Evolutionary conservation across 2,113 vertebrate species (phyloP).

Genomic region (Neomonachus schauinslandi): DNA sequence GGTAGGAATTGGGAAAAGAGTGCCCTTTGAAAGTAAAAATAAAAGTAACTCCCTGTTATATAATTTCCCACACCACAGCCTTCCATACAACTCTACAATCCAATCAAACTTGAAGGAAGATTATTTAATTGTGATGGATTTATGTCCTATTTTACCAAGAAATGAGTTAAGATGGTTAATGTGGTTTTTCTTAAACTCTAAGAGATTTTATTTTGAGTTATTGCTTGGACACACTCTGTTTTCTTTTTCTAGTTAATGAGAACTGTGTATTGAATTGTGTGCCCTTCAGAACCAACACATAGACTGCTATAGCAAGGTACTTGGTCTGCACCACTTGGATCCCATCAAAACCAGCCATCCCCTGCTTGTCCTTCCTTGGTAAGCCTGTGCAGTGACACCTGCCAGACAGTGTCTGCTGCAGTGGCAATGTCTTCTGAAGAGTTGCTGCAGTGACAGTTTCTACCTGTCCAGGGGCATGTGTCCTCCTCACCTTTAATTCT

Average conservation of each 20-base stretch:
- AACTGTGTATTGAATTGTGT: background rate
- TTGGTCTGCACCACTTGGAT: background rate
- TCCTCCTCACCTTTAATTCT: background rate
- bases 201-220: slow-evolving; percentile 13
- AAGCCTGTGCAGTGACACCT: rapidly evolving
- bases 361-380: background rate
- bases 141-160: background rate
- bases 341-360: background rate
- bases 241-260: background rate
- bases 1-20: background rate
- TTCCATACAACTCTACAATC: background rate
- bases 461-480: background rate
- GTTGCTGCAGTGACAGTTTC: no score
- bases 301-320: background rate
- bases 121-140: slow-evolving; percentile 47
- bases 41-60: background rate
- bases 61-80: background rate
- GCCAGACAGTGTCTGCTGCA: background rate
- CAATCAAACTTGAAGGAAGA: background rate
- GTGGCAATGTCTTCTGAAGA: background rate
- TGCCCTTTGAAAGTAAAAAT: background rate
- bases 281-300: background rate
- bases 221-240: background rate
- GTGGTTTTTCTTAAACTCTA: background rate
- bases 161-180: background rate